Evolutionary conservation across 2,888 invertebrate species (phyloP), one percentile per base, ranked within the genome.

Genomic region (Euclidia mi): DNA sequence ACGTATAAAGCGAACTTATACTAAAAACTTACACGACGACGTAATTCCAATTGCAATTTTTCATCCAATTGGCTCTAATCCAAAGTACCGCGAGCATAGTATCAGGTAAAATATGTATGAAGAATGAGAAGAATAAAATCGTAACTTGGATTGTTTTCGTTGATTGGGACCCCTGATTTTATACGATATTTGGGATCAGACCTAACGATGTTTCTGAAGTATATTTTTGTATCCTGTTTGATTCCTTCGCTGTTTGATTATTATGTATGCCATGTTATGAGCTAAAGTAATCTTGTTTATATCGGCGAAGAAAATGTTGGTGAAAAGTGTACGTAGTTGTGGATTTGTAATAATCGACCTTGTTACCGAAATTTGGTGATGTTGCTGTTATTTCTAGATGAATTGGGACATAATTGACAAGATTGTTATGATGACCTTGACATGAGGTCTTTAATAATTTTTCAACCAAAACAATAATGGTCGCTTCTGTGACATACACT

Each of bases 101-200:
- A 42, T 34, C 62, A 65, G 59, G 75, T 82, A 76, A 79, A 84
- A 82, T 84, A 84, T 84, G 82, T 77, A 84, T 84, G 81, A 84
- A 72, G 71, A 81, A 79, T 74, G 80, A 76, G 79, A 69, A 64
- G 79, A 74, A 80, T 80, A 74, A 80, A 78, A 80, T 77, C 57
- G 51, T 55, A 41, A 48, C 63, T 66, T 48, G 60, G 57, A 81
- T 79, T 78, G 81, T 77, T 80, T 79, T 69, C 68, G 59, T 71
- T 84, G 79, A 84, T 84, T 84, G 79, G 78, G 66, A 62, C 43
- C 50, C 38, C 37, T 46, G 50, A 59, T 61, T 69, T 63, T 49
- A 69, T 72, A 57, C 45, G 65, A 60, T 61, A 61, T 71, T 51
- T 41, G 37, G 55, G 63, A 57, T 61, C 76, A 46, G 45, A 38